These are phyloP conservation scores for Platanista minor DNA, from an alignment of 2,113 vertebrate genomes.

Conservation along the genomic window DNA sequence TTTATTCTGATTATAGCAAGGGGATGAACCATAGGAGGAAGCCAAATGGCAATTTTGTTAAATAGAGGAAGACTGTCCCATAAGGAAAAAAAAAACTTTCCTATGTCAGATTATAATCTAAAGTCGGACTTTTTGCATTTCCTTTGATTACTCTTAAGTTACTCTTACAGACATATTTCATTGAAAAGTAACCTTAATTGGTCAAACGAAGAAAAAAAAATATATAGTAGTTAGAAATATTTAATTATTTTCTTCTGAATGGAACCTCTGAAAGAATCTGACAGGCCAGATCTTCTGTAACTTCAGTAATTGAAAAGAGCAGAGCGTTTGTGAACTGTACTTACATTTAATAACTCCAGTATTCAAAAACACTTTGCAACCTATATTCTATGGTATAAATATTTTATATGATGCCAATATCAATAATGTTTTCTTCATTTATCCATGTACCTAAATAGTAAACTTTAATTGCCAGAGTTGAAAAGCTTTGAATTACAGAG, in stretches of 20 bases:
- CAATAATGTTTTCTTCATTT: conserved; percentile 20
- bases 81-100: not conserved
- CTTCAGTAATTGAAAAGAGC: not conserved
- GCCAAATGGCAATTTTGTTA: not conserved
- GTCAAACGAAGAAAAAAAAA: not conserved
- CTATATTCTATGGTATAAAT: not conserved
- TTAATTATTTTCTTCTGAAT: conserved; percentile 14
- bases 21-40: not conserved
- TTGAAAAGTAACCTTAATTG: not conserved
- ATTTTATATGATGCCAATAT: not conserved
- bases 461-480: not conserved
- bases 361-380: not conserved
- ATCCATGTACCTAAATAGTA: not conserved
- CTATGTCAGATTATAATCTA: conserved; percentile 38
- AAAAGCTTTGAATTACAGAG: not conserved
- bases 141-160: conserved; percentile 4
- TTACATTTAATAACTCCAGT: not conserved
- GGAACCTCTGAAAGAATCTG: not conserved
- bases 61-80: conserved; percentile 19
- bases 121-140: conserved; percentile 28
- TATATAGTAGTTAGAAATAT: not conserved
- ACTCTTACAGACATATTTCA: not conserved
- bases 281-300: not conserved
- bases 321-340: conserved; percentile 13
- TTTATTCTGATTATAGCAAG: not conserved